These are phyloP conservation scores for Coreoperca whiteheadi DNA, from an alignment of 2,113 vertebrate genomes.

Conservation along the genomic window DNA sequence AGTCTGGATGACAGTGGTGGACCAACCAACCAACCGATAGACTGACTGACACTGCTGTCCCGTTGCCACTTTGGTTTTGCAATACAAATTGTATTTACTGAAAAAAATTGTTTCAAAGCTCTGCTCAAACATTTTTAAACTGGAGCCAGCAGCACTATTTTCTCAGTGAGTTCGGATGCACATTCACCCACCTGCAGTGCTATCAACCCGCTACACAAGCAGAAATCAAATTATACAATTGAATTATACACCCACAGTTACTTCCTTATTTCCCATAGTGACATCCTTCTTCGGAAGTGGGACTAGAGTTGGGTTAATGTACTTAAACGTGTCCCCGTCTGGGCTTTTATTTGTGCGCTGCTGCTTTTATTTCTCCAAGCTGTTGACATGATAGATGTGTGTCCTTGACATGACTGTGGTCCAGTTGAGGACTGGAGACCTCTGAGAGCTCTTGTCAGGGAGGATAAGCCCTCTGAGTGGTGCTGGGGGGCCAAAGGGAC, in stretches of 20 bases:
- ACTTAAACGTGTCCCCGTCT: slow-evolving; percentile 50
- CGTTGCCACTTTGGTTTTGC: too few species aligned
- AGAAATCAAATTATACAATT: slow-evolving; percentile 45
- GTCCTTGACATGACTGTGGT: slow-evolving; percentile 74
- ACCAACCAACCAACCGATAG: neutral
- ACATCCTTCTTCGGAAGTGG: slow-evolving; percentile 42
- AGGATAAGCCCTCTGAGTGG: slow-evolving; percentile 58
- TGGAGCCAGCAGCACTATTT: neutral
- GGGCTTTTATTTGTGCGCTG: slow-evolving; percentile 24
- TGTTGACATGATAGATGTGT: slow-evolving; percentile 49
- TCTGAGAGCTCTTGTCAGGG: slow-evolving; percentile 61
- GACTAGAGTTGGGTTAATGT: slow-evolving; percentile 29
- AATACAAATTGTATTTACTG: neutral
- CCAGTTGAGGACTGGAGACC: slow-evolving; percentile 35
- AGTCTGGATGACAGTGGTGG: neutral
- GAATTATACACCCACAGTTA: slow-evolving; percentile 33
- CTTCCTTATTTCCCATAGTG: slow-evolving; percentile 44
- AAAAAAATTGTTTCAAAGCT: neutral
- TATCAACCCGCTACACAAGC: slow-evolving; percentile 6
- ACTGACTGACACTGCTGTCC: neutral
- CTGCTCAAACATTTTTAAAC: neutral
- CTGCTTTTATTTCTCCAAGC: slow-evolving; percentile 42
- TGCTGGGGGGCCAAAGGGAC: slow-evolving; percentile 29
- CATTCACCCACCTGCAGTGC: slow-evolving; percentile 15
- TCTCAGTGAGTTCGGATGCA: neutral